Base-by-base conservation (phyloP, 2,113 vertebrate species). In the Brienomyrus longianalis region DNA sequence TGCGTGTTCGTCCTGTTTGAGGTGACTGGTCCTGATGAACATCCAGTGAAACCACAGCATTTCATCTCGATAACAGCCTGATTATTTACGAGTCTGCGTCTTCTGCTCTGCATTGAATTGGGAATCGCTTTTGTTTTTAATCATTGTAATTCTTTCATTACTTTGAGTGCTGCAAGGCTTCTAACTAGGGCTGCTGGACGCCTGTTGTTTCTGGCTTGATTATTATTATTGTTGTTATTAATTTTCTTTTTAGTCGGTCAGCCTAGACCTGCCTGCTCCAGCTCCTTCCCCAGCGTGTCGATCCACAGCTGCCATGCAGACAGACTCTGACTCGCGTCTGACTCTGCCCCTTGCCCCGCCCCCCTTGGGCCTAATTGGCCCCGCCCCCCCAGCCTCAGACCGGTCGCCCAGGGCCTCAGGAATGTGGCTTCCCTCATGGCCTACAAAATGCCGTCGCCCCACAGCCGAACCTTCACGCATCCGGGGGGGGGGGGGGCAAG, bases 401-500 rank as follows among this genome's bases (percentile, higher is more conserved):
- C 31, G n/a, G 66, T 88, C 27, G 66, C 88, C 74, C 35, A 70
- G 88, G 74, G 31, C 88, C 50, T 43, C 70, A 54, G 88, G 88
- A 83, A 89, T 89, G 74, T 56, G 39, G 52, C 48, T 83, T 74
- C 74, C 80, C 74, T 89, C 74, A 54, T 51, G 62, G 88, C 70
- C 88, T 11, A 48, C 48, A 47, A 83, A 80, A 89, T 19, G 74
- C 50, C 21, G 35, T 86, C 45, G 59, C 80, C 87, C 83, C 6
- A 39, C 84, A 83, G 90, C 88, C 90, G 74, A 89, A 89, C 89
- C 87, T 91, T 87, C 91, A 91, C 90, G 90, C 91, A 91, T 91
- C 85, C 27, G 47, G 84, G 27, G 27, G n/a, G 92, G 91, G 93
- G 91, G 94, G 91, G 90, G 19, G 88, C 91, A 92, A 92, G 94